Evolutionary conservation across 2,888 invertebrate genomes (phyloP).

Genomic region (Esperia sulphurella): DNA sequence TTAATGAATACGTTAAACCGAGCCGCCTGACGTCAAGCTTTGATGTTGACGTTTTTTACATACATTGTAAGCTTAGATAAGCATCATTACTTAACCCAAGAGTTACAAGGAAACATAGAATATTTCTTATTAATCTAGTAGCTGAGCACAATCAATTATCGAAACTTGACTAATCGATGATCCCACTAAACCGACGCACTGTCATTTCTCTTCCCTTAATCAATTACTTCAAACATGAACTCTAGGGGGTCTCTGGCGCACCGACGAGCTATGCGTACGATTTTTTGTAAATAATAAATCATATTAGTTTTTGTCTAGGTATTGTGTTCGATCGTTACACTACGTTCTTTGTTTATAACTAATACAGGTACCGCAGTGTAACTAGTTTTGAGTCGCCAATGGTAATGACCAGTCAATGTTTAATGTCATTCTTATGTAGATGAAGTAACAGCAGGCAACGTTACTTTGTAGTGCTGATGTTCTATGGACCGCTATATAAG

Average conservation of each 20-base stretch:
- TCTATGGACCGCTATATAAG: not conserved
- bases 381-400: no score
- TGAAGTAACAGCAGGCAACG: no score
- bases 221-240: slow-evolving; percentile 74
- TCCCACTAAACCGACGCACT: slow-evolving; percentile 68
- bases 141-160: slow-evolving; percentile 71
- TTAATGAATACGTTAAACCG: slow-evolving; percentile 9
- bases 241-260: slow-evolving; percentile 66
- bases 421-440: no score
- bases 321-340: slow-evolving; percentile 10
- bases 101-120: slow-evolving; percentile 46
- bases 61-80: slow-evolving; percentile 15
- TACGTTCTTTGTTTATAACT: slow-evolving; percentile 11
- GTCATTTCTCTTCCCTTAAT: slow-evolving; percentile 78
- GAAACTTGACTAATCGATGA: slow-evolving; percentile 71
- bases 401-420: no score
- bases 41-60: slow-evolving; percentile 13
- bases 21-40: slow-evolving; percentile 11
- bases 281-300: slow-evolving; percentile 60
- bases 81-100: slow-evolving; percentile 41
- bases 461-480: no score
- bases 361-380: not conserved
- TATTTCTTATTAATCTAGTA: slow-evolving; percentile 71
- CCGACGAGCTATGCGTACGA: slow-evolving; percentile 45
- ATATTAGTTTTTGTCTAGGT: slow-evolving; percentile 38